Evolutionary conservation across 1,140 invertebrate genomes (phyloP).

Genomic region (Kradibia gibbosae): DNA sequence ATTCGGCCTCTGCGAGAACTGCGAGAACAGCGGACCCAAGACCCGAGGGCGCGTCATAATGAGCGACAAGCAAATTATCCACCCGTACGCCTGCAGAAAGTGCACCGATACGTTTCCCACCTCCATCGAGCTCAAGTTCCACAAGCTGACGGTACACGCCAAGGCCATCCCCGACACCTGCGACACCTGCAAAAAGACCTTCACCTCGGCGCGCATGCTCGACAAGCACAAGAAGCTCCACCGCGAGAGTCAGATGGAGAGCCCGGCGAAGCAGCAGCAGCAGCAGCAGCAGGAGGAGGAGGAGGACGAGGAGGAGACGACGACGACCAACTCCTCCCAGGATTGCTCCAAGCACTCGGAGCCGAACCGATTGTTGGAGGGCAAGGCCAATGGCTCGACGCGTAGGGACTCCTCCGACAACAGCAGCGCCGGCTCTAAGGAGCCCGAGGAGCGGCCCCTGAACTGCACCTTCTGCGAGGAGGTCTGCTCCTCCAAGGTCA

Average conservation of each 20-base stretch:
- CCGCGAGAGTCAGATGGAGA: background rate
- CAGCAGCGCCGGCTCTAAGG: slow-evolving; percentile 29
- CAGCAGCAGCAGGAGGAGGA: background rate
- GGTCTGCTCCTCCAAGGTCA: slow-evolving; percentile 46
- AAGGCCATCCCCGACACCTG: background rate
- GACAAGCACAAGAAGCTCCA: slow-evolving; percentile 40
- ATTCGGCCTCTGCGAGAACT: slow-evolving; percentile 15
- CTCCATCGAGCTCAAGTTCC: slow-evolving; percentile 14
- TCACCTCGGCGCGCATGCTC: slow-evolving; percentile 28
- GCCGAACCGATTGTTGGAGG: slow-evolving; percentile 5
- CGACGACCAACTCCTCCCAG: background rate
- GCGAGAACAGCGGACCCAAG: slow-evolving; percentile 13
- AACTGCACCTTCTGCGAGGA: slow-evolving; percentile 53
- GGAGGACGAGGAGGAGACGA: background rate
- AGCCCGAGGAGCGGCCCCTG: slow-evolving; percentile 32
- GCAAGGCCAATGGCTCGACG: background rate
- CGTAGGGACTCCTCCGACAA: slow-evolving; percentile 42
- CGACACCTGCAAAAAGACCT: slow-evolving; percentile 34
- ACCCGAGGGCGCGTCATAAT: slow-evolving; percentile 1
- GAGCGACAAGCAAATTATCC: background rate
- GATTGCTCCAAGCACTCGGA: background rate
- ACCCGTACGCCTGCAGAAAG: slow-evolving; percentile 18
- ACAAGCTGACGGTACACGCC: slow-evolving; percentile 23
- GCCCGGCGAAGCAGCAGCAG: background rate
- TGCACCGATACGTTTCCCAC: slow-evolving; percentile 16